phyloP scores from a whole-genome alignment of 2,888 invertebrate species.

The Troglohyphantes excavatus region DNA sequence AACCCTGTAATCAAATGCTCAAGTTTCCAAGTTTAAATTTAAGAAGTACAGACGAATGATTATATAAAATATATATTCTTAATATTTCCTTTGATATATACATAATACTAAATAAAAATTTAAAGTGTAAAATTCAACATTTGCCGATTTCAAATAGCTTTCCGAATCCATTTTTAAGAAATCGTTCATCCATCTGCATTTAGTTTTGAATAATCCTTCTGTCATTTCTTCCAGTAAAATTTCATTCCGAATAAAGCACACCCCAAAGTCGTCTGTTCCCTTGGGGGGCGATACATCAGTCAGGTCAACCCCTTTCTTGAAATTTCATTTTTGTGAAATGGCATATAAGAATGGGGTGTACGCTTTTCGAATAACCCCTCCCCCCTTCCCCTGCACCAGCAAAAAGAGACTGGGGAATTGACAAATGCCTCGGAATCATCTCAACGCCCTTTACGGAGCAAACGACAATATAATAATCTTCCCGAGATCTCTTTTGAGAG shows the following conservation, averaged over 20 bases:
- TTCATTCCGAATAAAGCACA: constrained; percentile 17
- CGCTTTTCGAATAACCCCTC: background rate
- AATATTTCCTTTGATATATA: too few species aligned
- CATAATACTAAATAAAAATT: too few species aligned
- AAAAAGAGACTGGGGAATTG: background rate
- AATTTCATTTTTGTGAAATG: constrained; percentile 24
- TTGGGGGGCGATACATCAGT: constrained; percentile 33
- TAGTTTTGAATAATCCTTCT: background rate
- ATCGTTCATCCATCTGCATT: background rate
- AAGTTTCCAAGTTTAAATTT: too few species aligned
- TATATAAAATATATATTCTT: too few species aligned
- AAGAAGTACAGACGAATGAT: too few species aligned
- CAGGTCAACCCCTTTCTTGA: constrained; percentile 23
- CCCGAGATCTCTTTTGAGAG: constrained; percentile 36
- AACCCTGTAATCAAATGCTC: too few species aligned
- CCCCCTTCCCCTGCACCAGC: background rate
- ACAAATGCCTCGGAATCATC: constrained; percentile 18
- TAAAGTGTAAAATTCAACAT: too few species aligned
- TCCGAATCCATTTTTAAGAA: too few species aligned
- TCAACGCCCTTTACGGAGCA: background rate
- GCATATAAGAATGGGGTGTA: background rate
- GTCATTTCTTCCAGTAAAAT: background rate
- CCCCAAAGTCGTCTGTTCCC: background rate
- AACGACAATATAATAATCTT: constrained; percentile 55
- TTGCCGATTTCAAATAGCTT: too few species aligned